Percentiles rank a stretch among this genome's conserved stretches.
These are phyloP conservation scores for Nematolebias whitei DNA, from an alignment of 2,113 vertebrate species.

Conservation along the genomic window DNA sequence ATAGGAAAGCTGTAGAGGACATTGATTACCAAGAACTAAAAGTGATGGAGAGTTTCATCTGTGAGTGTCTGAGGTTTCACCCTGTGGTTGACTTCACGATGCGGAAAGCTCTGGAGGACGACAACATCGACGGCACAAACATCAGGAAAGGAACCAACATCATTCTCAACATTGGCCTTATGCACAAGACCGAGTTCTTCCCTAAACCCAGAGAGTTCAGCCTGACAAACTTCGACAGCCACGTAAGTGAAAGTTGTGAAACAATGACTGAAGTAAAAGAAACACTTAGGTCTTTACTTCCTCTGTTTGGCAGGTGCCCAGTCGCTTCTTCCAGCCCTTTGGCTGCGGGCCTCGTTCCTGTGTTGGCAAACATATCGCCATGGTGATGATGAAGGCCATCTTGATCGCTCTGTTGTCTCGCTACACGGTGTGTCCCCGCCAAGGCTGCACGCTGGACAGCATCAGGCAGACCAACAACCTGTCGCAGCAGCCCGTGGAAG, in stretches of 20 bases:
- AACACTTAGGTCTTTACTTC: neutral
- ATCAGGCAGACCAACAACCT: conserved; percentile 88
- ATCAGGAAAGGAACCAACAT: conserved; percentile 94
- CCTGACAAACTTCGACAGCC: conserved; percentile 90
- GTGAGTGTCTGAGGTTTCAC: conserved; percentile 92
- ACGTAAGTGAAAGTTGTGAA: conserved; percentile 73
- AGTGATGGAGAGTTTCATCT: conserved; percentile 88
- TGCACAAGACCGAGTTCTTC: conserved; percentile 93
- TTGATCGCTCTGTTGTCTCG: conserved; percentile 87
- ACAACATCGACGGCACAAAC: conserved; percentile 86
- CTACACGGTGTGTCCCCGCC: conserved; percentile 83
- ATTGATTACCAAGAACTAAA: conserved; percentile 84
- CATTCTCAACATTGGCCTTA: conserved; percentile 91
- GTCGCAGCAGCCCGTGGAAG: conserved; percentile 87
- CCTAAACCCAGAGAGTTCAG: conserved; percentile 91
- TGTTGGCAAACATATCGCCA: conserved; percentile 93
- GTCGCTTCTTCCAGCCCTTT: conserved; percentile 93
- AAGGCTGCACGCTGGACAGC: conserved; percentile 81
- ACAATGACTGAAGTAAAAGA: neutral
- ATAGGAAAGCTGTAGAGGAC: conserved; percentile 79
- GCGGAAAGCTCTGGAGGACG: conserved; percentile 88
- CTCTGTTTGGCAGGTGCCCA: conserved; percentile 85
- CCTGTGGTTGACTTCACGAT: conserved; percentile 93
- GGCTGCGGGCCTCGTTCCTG: conserved; percentile 93
- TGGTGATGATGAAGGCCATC: conserved; percentile 97